Percentiles rank a stretch among this genome's conserved stretches.
Evolutionary conservation across 2,113 vertebrate genomes (phyloP).

Genomic region (Albula glossodonta): DNA sequence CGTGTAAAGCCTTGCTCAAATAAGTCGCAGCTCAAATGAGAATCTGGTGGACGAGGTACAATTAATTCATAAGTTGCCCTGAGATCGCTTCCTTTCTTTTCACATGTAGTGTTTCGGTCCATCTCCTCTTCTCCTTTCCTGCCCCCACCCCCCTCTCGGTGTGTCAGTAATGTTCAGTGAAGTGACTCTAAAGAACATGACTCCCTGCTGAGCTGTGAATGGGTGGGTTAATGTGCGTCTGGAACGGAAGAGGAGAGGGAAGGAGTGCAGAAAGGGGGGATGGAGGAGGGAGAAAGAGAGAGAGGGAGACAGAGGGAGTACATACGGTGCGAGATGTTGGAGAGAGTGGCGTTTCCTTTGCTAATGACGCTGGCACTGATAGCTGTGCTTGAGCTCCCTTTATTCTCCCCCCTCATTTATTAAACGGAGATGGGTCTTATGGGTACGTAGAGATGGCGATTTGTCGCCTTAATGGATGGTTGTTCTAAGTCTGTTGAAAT

Average conservation of each 20-base stretch:
- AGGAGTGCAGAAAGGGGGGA: not conserved
- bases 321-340: slow-evolving; percentile 1
- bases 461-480: slow-evolving; percentile 15
- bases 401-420: not conserved
- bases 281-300: not conserved
- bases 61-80: slow-evolving; percentile 65
- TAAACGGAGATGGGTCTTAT: not conserved
- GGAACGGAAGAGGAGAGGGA: slow-evolving; percentile 38
- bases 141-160: slow-evolving; percentile 49
- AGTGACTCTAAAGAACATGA: slow-evolving; percentile 68
- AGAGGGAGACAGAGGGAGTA: not conserved
- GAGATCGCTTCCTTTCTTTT: slow-evolving; percentile 30
- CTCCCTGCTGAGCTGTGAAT: slow-evolving; percentile 58
- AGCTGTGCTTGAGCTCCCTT: too few relatives aligned
- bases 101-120: slow-evolving; percentile 28
- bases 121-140: slow-evolving; percentile 14
- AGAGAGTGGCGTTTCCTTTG: not conserved
- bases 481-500: not conserved
- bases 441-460: slow-evolving; percentile 9
- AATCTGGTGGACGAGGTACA: slow-evolving; percentile 66
- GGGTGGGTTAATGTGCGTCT: slow-evolving; percentile 67
- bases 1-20: slow-evolving; percentile 44
- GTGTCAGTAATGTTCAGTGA: slow-evolving; percentile 70
- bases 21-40: slow-evolving; percentile 60
- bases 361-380: not conserved